Evolutionary conservation across 2,888 invertebrate species (phyloP), one percentile per base, ranked within the genome.

Genomic region (Rotaria sp.): DNA sequence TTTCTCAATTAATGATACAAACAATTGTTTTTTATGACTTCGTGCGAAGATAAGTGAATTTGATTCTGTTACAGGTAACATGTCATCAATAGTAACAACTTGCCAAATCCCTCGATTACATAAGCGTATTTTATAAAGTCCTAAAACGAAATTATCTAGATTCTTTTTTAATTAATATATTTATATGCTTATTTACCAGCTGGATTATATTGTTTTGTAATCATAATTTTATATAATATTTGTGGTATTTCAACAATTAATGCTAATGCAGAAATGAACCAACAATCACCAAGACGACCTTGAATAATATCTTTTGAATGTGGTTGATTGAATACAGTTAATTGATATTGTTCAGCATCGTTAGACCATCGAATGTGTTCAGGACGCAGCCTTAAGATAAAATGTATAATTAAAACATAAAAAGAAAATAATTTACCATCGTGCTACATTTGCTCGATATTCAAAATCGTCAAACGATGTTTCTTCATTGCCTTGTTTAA

Each of bases 1-100:
- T 91, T 99, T 99, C 91, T 99, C 99, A 88, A 99, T 97, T 87
- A 99, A 92, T 1, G 98, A 97, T 86, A 98, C 97, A 98, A 98
- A 99, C 52, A 99, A 92, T 91, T 99, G 97, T 93, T 95, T 95
- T 91, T 96, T 93, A 92, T 95, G 96, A 35, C 96, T 95, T 95
- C 87, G 67, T 18, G 96, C 97, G 92, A 97, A 97, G 30, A 97
- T 95, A 21, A 97, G 93, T 89, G 95, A 95, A 1, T 96, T 95
- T 89, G 94, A 93, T 91, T 94, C 94, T 92, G 97, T 96, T 92
- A 97, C 97, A 0, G 99, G 99, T 89, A 99, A 93, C 88, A 96
- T 93, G 92, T 99, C 98, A 90, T 99, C 98, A 0, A 99, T 95
- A 26, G 97, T 93, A 50, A 98, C 95, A 0, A 96, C 96, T 74